Conservation (phyloP, 2,113 vertebrate genomes). For the Bathybates hornii region DNA sequence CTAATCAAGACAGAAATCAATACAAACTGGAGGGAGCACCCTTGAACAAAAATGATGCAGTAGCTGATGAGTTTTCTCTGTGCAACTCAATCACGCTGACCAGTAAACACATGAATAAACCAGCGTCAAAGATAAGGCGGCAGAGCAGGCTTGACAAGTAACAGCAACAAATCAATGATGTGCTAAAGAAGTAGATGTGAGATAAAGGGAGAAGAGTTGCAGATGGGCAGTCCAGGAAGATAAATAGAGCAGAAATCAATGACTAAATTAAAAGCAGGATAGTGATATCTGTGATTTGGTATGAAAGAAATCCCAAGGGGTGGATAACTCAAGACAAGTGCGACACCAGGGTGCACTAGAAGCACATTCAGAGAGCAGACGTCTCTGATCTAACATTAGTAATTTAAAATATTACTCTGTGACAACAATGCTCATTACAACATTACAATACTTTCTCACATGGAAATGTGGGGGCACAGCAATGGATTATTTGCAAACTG, state of each 20-base stretch:
- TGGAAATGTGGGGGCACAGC: neutral
- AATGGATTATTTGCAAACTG: neutral
- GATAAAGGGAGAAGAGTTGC: neutral
- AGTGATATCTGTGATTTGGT: neutral
- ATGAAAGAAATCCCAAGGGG: neutral
- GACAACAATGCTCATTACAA: neutral
- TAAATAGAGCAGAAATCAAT: neutral
- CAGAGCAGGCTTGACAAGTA: neutral
- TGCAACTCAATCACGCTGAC: neutral
- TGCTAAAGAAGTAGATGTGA: neutral
- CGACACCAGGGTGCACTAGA: neutral
- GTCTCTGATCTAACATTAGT: neutral
- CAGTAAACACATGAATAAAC: neutral
- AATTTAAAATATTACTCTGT: neutral
- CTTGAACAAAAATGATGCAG: neutral
- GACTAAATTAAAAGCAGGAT: neutral
- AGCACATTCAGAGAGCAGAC: neutral
- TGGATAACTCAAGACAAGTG: slow-evolving; percentile 6
- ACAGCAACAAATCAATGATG: neutral
- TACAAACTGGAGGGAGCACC: neutral
- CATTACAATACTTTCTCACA: neutral
- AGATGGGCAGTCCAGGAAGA: neutral
- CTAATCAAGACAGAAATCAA: neutral
- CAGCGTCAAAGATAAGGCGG: neutral
- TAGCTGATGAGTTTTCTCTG: neutral